Evolutionary conservation across 1,140 invertebrate species (phyloP), one percentile per base, ranked within the genome.

Genomic region (Hyposmocoma kahamanoa): DNA sequence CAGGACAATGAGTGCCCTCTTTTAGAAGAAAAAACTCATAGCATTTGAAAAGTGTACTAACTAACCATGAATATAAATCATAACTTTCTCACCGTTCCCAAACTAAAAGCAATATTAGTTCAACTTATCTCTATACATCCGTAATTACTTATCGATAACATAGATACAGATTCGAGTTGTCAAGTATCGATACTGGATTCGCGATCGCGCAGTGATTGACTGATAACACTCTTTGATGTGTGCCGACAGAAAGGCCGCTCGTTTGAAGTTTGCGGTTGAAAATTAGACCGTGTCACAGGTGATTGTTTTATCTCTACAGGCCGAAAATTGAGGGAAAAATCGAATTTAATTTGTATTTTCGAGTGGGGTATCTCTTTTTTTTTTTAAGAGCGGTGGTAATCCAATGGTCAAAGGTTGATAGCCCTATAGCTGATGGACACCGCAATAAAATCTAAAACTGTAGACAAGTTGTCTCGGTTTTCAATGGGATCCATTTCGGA

Each of bases 201-300:
- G 62, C 58, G 54, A 57, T 59, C 54, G 51, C 47, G 47, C 46
- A 8, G 32, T 64, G 61, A 64, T 64, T 64, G 53, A 6, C 15
- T 38, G 58, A 56, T 64, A 64, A 53, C 51, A 11, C 13, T 2
- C 19, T 56, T 76, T 78, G 74, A 68, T 70, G 53, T 50, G 63
- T 22, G 60, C 77, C 77, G 76, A 72, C 77, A 81, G 73, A 78
- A 72, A 47, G 34, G 38, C 71, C 70, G 71, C 54, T 50, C 53
- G 57, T 76, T 78, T 81, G 70, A 78, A 70, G 64, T 57, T n/a
- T 50, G 59, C 71, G 68, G 74, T 59, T 47, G 32, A 36, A 36
- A 36, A 36, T 17, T 17, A 15, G 13, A n/a, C 15, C 1, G 10
- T 36, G 32, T 10, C 18, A 36, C n/a, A 36, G 10, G 15, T 10